phyloP scores from a whole-genome alignment of 2,888 invertebrate species.

The Trisateles emortualis region DNA sequence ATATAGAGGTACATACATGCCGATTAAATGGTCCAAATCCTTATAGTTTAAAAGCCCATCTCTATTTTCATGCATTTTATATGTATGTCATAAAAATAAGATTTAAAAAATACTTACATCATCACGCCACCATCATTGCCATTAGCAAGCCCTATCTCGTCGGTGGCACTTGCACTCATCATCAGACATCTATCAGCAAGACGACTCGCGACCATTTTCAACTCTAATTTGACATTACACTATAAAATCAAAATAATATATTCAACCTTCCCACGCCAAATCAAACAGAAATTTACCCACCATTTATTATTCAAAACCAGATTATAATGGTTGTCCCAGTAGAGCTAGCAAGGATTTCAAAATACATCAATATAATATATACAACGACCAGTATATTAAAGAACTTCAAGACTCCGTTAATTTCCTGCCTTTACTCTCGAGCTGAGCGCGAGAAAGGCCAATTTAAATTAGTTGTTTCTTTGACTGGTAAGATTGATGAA shows the following conservation, averaged over 20 bases:
- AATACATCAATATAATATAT: conserved; percentile 16
- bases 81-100: too few relatives aligned
- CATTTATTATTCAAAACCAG: conserved; percentile 5
- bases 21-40: too few relatives aligned
- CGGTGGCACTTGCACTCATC: too few relatives aligned
- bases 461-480: conserved; percentile 60
- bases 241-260: not conserved
- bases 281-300: not conserved
- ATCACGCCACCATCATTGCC: too few relatives aligned
- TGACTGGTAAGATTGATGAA: conserved; percentile 61
- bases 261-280: not conserved
- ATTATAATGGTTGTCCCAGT: conserved; percentile 1
- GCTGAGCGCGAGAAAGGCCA: conserved; percentile 47
- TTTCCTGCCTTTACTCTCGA: conserved; percentile 50
- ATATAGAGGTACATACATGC: too few relatives aligned
- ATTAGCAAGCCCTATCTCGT: too few relatives aligned
- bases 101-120: too few relatives aligned
- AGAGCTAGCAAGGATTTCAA: conserved; percentile 7
- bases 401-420: conserved; percentile 54
- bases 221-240: conserved; percentile 1
- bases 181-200: not conserved
- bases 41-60: too few relatives aligned
- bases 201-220: too few relatives aligned
- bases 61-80: too few relatives aligned
- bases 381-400: conserved; percentile 53